These are phyloP conservation scores for Sarotherodon lohbergeri DNA, from an alignment of 2,113 vertebrate genomes.

Conservation along the genomic window DNA sequence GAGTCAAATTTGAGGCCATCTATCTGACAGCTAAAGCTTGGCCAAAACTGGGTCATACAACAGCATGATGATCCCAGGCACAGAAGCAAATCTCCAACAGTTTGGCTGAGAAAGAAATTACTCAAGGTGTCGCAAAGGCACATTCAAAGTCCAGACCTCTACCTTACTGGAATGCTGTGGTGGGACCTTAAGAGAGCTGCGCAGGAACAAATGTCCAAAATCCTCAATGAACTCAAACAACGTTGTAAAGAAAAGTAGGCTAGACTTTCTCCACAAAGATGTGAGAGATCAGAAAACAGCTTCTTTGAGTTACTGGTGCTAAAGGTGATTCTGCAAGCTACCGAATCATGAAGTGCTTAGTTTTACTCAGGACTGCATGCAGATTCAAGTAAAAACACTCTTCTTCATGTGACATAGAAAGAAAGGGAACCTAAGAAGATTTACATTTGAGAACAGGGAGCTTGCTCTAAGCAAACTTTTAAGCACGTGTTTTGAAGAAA, in stretches of 20 bases:
- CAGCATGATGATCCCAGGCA: accelerated
- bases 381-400: background rate
- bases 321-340: background rate
- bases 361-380: background rate
- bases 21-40: background rate
- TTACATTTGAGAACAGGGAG: background rate
- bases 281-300: background rate
- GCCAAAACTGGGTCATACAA: background rate
- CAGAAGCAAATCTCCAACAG: background rate
- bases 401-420: background rate
- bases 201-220: background rate
- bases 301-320: accelerated
- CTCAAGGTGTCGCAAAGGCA: background rate
- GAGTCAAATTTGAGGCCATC: background rate
- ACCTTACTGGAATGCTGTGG: background rate
- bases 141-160: background rate
- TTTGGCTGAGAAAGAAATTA: background rate
- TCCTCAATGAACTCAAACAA: background rate
- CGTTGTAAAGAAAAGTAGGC: accelerated
- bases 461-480: background rate
- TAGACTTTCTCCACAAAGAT: background rate
- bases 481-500: background rate
- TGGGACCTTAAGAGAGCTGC: background rate
- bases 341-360: background rate
- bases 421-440: background rate